Base-by-base conservation (phyloP, 1,140 invertebrate genomes). In the Drosophila pectinifera region DNA sequence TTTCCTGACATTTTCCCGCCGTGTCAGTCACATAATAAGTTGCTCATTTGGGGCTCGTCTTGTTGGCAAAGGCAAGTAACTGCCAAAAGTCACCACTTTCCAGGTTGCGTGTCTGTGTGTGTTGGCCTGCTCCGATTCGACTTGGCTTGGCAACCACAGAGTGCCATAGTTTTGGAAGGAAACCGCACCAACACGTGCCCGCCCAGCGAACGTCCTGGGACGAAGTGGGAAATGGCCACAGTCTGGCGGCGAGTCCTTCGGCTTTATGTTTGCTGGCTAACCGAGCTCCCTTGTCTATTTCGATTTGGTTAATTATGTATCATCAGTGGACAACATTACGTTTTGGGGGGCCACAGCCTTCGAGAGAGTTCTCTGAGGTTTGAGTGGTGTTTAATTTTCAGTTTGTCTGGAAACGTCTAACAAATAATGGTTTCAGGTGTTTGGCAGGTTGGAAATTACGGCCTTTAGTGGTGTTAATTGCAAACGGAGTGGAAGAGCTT, bases 181-280 rank as follows among this genome's bases (percentile, higher is more conserved):
- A 76, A 76, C 73, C 73, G 45, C 73, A 76, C 46, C 53, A 61
- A 76, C 73, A 76, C 73, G 73, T 76, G 73, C 73, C 63, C 41
- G 5, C 28, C 26, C 54, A 45, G 53, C 54, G 18, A 46, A n/a
- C 61, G 43, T 20, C 39, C 18, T 36, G 6, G 38, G 13, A 49
- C 8, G 16, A 16, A 16, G 6, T 31, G 54, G 41, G 46, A n/a
- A 53, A 62, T 62, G 41, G 31, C 28, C 26, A 11, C 65, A 38
- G 41, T n/a, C 22, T 45, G 46, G 48, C 62, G 46, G 48, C 62
- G 6, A 24, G 67, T 69, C 63, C 67, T 70, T 46, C 5, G 36
- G 26, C 34, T 4, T 34, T 39, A 26, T 70, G 51, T 57, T 70
- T 70, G 41, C 26, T 70, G 68, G 68, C 65, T 31, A 57, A 48